Evolutionary conservation across 2,888 invertebrate genomes (phyloP), one percentile per base, ranked within the genome.

Genomic region (Pandemis cinnamomeana): DNA sequence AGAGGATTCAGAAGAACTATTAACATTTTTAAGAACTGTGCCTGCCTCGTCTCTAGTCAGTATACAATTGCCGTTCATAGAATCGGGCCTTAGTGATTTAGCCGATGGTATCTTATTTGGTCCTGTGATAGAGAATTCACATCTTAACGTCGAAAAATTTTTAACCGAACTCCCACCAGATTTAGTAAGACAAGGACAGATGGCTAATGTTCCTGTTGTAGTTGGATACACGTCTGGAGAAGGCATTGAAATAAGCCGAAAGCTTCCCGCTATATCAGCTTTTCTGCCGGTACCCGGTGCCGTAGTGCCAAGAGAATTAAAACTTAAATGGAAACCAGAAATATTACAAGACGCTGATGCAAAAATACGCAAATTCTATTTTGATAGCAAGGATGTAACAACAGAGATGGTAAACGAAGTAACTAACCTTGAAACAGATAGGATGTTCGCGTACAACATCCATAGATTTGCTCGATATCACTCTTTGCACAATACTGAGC

Each of bases 221-320:
- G 77, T 92, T 58, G 94, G 94, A 46, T 92, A 89, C 77, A 92
- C 89, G 8, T 92, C 92, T 2, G 91, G 88, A 0, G 94, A 94
- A 77, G 94, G 94, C 10, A 91, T 94, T 64, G 92, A 94, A 86
- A 84, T 92, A 77, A 87, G 87, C 46, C 86, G 89, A 80, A 87
- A 88, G 76, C 81, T 91, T 36, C 77, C 85, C 15, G 42, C 80
- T 42, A 82, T 86, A 51, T 61, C 84, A 11, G 78, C 80, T 11
- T 84, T 85, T 75, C 78, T 91, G 51, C 78, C 83, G 5, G 83
- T 66, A 61, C 76, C 80, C 5, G 92, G 92, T 2, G 83, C 86
- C 42, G 85, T 92, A 20, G 87, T 94, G 51, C 94, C 94, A 0
- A 87, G 92, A 80, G 92, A 93, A 81, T 79, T 94, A 48, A 92